Percentiles rank a stretch among this genome's conserved stretches.
phyloP scores from a whole-genome alignment of 1,140 invertebrate species.

The Musca domestica region DNA sequence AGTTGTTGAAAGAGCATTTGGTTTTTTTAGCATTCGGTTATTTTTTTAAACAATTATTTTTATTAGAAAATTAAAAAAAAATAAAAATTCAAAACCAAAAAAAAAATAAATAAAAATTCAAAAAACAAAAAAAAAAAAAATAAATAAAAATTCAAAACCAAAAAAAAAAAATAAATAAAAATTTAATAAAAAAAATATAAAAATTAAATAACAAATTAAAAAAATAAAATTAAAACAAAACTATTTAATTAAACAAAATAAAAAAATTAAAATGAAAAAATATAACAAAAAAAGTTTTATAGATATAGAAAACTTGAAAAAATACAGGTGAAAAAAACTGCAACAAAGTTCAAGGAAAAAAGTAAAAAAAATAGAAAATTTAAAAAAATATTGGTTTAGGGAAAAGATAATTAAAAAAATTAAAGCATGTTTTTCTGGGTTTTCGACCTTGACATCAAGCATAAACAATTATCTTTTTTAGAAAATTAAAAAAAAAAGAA shows the following conservation, averaged over 20 bases:
- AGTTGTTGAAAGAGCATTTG: no score
- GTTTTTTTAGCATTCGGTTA: no score
- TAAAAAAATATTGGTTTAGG: no score
- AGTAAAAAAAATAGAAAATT: background rate
- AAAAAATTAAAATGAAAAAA: background rate
- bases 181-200: background rate
- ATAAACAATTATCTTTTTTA: background rate
- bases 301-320: background rate
- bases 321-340: no score
- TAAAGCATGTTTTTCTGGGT: no score
- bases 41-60: no score
- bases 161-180: background rate
- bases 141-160: background rate
- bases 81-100: background rate
- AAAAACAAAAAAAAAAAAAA: background rate
- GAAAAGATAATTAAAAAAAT: background rate
- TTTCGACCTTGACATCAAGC: background rate
- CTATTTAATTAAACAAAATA: background rate
- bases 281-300: background rate
- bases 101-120: constrained; percentile 1
- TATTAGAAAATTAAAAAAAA: background rate
- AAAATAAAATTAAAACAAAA: background rate
- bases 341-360: no score
- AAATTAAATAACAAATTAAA: background rate
- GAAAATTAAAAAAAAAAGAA: background rate